Evolutionary conservation across 2,888 invertebrate genomes (phyloP), one percentile per base, ranked within the genome.

Genomic region (Caenorhabditis plicata): DNA sequence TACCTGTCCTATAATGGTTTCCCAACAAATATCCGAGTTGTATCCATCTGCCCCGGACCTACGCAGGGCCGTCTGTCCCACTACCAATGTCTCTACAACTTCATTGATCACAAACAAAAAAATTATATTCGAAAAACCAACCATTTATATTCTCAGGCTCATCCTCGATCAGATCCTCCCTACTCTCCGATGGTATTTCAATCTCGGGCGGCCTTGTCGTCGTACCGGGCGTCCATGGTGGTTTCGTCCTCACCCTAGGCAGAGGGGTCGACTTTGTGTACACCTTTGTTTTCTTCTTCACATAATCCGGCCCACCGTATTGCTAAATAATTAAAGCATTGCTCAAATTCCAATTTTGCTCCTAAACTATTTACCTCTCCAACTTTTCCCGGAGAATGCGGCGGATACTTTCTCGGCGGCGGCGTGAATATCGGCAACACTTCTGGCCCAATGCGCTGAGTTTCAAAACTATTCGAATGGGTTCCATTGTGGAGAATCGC

Each of bases 1-100:
- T n/a, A n/a, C n/a, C n/a, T 95, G 94, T 0, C 95, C 95, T 81
- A 95, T 90, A 87, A 93, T 92, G 0, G 95, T 96, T 83, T 96
- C 96, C 96, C 96, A 96, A 80, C 96, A 95, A 31, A 92, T 72
- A 22, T 73, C 60, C 13, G 54, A 68, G 35, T 58, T 68, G 33
- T 57, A 55, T 8, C 54, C 52, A 13, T 56, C 68, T 23, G 45
- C 58, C 3, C 22, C 53, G 19, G n/a, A n/a, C n/a, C n/a, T n/a
- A n/a, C n/a, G n/a, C n/a, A n/a, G n/a, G n/a, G n/a, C n/a, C n/a
- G n/a, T n/a, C n/a, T n/a, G n/a, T n/a, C n/a, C n/a, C n/a, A n/a
- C n/a, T n/a, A n/a, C n/a, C n/a, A n/a, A n/a, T n/a, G n/a, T n/a
- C n/a, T n/a, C n/a, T n/a, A n/a, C n/a, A n/a, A n/a, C n/a, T n/a